Evolutionary conservation across 2,113 vertebrate species (phyloP), one percentile per base, ranked within the genome.

Genomic region (Brachypteracias leptosomus): DNA sequence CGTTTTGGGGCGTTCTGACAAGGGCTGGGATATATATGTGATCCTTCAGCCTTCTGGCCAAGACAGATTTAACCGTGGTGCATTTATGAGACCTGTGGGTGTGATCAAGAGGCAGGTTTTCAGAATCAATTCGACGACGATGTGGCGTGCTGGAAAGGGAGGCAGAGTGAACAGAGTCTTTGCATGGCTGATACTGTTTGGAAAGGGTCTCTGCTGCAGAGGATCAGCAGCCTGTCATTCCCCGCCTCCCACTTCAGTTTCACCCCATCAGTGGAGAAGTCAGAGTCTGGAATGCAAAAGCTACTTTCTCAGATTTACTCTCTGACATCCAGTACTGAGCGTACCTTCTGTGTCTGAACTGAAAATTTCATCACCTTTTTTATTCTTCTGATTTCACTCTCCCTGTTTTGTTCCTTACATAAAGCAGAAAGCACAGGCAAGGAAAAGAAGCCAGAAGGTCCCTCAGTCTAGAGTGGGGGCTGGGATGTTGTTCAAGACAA

Each of bases 361-460:
- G 90, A 95, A 92, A 87, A 95, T 95, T 95, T 96, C 71, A 86
- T 92, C 88, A 89, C 92, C 83, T 95, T 76, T 93, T 88, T 77
- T 62, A 90, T 89, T 89, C 72, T 94, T 90, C 90, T 85, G 28
- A 51, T 94, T 86, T 95, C 49, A 21, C 44, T 79, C 65, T 94
- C 31, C 42, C 28, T 4, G 1, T 73, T 95, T 80, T 25, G 5
- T 91, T 96, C 46, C 82, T 85, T 85, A n/a, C 63, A 72, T 77
- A 75, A 76, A 92, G 57, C 61, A 80, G 71, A 92, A 97, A 96
- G 89, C 61, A 63, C 35, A 73, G 10, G 16, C 51, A 75, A 67
- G 80, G 52, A 88, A 83, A 92, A 10, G 29, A 80, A 96, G 89
- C 75, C 86, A 92, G 80, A 95, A 95, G 75, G 78, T 89, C 81